Evolutionary conservation across 2,888 invertebrate genomes (phyloP).

Genomic region (Eupithecia tripunctaria): DNA sequence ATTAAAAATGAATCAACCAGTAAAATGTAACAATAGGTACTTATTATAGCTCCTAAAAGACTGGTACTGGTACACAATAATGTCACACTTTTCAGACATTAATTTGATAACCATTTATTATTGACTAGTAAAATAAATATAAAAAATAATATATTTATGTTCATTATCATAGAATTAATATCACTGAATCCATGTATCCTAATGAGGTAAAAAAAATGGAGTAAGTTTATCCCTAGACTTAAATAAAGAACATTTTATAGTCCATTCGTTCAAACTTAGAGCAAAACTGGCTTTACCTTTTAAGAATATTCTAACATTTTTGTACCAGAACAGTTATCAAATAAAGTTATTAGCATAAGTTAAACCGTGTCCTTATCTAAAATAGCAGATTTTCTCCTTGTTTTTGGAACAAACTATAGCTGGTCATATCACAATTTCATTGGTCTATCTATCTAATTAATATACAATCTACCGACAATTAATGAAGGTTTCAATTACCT

Average conservation of each 20-base stretch:
- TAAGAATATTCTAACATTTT: background rate
- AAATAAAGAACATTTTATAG: background rate
- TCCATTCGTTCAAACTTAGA: background rate
- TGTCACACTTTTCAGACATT: background rate
- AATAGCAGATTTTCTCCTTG: background rate
- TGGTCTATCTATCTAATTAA: background rate
- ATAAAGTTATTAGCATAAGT: background rate
- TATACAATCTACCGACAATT: background rate
- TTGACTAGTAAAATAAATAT: background rate
- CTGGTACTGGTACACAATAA: background rate
- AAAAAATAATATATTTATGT: background rate
- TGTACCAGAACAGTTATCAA: background rate
- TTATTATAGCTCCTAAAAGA: background rate
- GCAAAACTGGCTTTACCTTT: background rate
- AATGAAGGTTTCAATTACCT: background rate
- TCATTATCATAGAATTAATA: slow-evolving; percentile 3
- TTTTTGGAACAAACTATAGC: background rate
- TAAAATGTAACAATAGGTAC: background rate
- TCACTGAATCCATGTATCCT: background rate
- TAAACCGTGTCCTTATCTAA: background rate
- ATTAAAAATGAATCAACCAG: background rate
- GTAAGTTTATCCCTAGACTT: background rate
- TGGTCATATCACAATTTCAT: background rate
- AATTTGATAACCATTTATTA: background rate
- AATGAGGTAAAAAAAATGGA: background rate